A percentile compares a stretch with the other conserved stretches of the same genome.
Evolutionary conservation across 1,140 invertebrate genomes (phyloP).

Genomic region (Brachionus paranguensis): DNA sequence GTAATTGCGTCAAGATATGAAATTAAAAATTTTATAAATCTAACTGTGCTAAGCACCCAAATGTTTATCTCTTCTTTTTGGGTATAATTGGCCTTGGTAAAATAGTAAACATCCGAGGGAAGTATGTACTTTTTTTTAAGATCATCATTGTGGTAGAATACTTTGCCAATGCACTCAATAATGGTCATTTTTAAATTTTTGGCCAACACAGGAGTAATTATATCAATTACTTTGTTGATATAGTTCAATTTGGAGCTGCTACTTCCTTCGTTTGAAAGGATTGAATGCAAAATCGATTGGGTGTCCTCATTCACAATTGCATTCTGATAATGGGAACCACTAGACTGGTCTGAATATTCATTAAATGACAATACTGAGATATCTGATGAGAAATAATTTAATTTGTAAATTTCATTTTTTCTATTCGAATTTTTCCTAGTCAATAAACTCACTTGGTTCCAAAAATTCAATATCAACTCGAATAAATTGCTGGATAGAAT

Average conservation of each 20-base stretch:
- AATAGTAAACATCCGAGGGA: not conserved
- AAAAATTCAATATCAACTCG: slow-evolving; percentile 13
- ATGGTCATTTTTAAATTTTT: slow-evolving; percentile 29
- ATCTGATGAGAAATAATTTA: not conserved
- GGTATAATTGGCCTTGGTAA: not conserved
- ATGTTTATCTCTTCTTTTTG: not conserved
- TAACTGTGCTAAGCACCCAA: not conserved
- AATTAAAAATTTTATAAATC: not conserved
- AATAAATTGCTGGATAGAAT: not conserved
- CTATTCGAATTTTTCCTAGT: not conserved
- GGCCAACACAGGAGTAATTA: not conserved
- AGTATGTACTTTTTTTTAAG: slow-evolving; percentile 14
- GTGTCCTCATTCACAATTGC: not conserved
- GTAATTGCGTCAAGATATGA: not conserved
- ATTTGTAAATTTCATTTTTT: not conserved
- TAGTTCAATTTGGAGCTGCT: not conserved
- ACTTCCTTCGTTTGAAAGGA: not conserved
- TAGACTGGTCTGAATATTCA: not conserved
- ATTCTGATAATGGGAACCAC: not conserved
- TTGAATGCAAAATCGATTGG: not conserved
- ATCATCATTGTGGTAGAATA: not conserved
- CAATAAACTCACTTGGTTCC: not conserved
- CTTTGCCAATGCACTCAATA: slow-evolving; percentile 30
- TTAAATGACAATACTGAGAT: not conserved
- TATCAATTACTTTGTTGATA: not conserved